phyloP scores from a whole-genome alignment of 1,140 invertebrate species.

The Anthonomus grandis region DNA sequence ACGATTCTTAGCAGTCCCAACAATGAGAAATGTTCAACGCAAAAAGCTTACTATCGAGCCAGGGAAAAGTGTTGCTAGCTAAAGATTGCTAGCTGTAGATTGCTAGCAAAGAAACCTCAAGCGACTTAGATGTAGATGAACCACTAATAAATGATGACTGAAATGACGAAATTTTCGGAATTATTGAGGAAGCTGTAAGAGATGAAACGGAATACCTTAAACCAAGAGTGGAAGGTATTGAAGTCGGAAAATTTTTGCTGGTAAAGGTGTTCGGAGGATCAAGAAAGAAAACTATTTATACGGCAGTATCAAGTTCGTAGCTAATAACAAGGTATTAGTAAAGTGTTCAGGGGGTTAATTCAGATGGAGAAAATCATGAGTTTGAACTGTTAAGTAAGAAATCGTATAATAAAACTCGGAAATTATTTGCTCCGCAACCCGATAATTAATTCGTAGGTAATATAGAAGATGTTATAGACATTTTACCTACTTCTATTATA shows the following conservation, averaged over 20 bases:
- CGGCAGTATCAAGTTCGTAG: too few species aligned
- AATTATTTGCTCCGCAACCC: slow-evolving; percentile 5
- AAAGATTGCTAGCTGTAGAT: too few species aligned
- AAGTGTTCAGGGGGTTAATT: too few species aligned
- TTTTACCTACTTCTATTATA: too few species aligned
- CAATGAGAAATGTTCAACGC: slow-evolving; percentile 7
- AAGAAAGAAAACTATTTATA: slow-evolving; percentile 17
- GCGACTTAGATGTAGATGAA: slow-evolving; percentile 12
- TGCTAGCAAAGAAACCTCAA: too few species aligned
- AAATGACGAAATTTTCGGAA: too few species aligned
- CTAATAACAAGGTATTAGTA: too few species aligned
- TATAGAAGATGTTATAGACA: too few species aligned
- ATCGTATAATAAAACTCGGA: slow-evolving; percentile 9
- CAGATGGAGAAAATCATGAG: slow-evolving; percentile 17
- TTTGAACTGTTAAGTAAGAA: slow-evolving; percentile 15
- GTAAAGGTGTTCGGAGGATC: slow-evolving; percentile 19
- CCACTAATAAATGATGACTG: neutral
- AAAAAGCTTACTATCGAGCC: slow-evolving; percentile 19
- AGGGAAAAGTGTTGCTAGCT: slow-evolving; percentile 17
- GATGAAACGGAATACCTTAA: slow-evolving; percentile 21
- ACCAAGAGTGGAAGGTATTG: slow-evolving; percentile 7
- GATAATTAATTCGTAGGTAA: slow-evolving; percentile 11
- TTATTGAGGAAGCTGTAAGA: neutral
- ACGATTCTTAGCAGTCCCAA: slow-evolving; percentile 12
- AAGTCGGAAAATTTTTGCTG: slow-evolving; percentile 17